phyloP scores from a whole-genome alignment of 53 echinoderm and acorn worm species.

The Echinometra lucunter region DNA sequence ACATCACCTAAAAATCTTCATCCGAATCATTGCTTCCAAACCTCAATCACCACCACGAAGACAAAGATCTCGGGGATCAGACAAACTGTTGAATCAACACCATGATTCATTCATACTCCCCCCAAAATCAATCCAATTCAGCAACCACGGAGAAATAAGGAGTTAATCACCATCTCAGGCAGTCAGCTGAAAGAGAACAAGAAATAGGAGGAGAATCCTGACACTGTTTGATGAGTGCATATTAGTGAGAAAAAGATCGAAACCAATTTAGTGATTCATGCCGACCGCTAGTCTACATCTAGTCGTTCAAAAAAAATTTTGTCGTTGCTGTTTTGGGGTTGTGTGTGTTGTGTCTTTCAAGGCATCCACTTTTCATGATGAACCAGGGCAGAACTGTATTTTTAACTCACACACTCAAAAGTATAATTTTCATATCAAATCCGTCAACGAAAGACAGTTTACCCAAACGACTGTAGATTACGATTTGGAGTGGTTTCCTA shows the following conservation, averaged over 20 bases:
- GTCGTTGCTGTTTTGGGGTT: too few species aligned
- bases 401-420: neutral
- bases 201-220: neutral
- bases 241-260: neutral
- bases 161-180: neutral
- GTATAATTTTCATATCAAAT: neutral
- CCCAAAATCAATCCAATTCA: neutral
- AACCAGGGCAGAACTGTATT: too few species aligned
- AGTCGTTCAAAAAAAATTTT: neutral
- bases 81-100: constrained; percentile 14
- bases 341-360: neutral
- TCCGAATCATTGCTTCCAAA: neutral
- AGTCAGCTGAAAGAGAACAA: neutral
- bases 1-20: neutral
- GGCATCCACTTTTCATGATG: neutral
- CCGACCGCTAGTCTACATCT: neutral
- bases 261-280: constrained; percentile 1
- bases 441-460: too few species aligned
- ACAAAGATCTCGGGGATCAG: constrained; percentile 9
- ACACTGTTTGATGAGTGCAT: constrained; percentile 24
- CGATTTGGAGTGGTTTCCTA: too few species aligned
- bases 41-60: neutral
- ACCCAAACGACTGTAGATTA: too few species aligned
- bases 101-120: neutral
- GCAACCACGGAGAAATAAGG: constrained; percentile 4